Conservation (phyloP, 2,888 invertebrate genomes). For the Melangyna quadrimaculata region DNA sequence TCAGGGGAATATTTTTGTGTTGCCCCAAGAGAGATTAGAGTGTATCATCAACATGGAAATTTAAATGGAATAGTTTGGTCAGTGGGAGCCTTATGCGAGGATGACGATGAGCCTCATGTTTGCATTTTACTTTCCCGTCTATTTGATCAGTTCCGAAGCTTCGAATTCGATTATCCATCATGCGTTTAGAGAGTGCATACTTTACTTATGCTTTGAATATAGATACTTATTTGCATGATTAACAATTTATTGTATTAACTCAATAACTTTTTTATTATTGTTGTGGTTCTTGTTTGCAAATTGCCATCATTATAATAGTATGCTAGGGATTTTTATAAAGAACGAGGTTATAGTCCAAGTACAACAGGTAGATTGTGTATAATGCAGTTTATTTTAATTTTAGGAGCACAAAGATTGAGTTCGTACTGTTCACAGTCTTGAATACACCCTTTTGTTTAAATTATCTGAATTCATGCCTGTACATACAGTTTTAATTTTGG, state of each 20-base stretch:
- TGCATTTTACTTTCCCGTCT: background rate
- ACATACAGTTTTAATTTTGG: too few species aligned
- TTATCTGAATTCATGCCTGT: too few species aligned
- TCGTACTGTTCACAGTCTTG: too few species aligned
- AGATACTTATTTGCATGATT: slow-evolving; percentile 25
- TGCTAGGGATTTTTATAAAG: background rate
- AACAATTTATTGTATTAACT: slow-evolving; percentile 43
- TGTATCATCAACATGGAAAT: slow-evolving; percentile 39
- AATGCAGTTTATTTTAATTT: too few species aligned
- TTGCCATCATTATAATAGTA: slow-evolving; percentile 27
- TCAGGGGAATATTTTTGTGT: background rate
- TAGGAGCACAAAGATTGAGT: too few species aligned
- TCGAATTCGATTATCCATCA: background rate
- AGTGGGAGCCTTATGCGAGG: slow-evolving; percentile 13
- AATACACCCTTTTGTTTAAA: too few species aligned
- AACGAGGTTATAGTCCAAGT: background rate
- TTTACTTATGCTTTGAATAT: background rate
- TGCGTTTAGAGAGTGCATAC: background rate
- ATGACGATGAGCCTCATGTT: too few species aligned
- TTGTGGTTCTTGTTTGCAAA: background rate
- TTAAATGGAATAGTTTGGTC: slow-evolving; percentile 21
- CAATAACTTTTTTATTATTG: slow-evolving; percentile 20
- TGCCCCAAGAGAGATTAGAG: background rate
- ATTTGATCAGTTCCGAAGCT: slow-evolving; percentile 5
- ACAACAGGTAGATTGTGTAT: background rate